These are phyloP conservation scores for Ctenopoma multispine DNA, from an alignment of 2,797 vertebrate species.

Conservation along the genomic window DNA sequence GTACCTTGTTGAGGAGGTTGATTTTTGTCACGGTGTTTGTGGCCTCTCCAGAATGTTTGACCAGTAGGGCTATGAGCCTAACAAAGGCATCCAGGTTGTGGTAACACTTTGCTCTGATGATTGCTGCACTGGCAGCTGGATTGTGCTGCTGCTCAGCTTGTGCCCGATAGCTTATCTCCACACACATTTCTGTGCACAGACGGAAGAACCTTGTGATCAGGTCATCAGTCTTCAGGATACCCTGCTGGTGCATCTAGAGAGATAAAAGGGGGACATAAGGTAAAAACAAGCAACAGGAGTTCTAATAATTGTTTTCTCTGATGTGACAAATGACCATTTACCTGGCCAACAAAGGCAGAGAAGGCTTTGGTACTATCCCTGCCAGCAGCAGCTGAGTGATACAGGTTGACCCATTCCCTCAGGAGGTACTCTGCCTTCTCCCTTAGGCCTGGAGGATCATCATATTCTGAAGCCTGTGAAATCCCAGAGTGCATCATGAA, in stretches of 20 bases:
- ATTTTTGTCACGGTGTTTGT: conserved; percentile 99
- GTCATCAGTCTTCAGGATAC: conserved; percentile 98
- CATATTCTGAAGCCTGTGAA: conserved; percentile 98
- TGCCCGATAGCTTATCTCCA: conserved; percentile 98
- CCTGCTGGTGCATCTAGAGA: conserved; percentile 97
- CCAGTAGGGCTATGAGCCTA: conserved; percentile 94
- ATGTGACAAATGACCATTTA: conserved; percentile 59
- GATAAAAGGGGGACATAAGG: background rate
- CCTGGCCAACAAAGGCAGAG: conserved; percentile 99
- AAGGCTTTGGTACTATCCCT: conserved; percentile 99
- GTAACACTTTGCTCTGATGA: conserved; percentile 98
- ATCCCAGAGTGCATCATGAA: conserved; percentile 99
- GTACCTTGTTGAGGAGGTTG: conserved; percentile 98
- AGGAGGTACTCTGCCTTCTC: conserved; percentile 99
- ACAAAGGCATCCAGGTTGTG: conserved; percentile 99
- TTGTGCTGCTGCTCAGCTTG: conserved; percentile 99
- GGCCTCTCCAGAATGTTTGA: conserved; percentile 98
- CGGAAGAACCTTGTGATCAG: conserved; percentile 99
- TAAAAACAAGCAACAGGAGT: background rate
- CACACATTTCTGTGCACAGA: conserved; percentile 99
- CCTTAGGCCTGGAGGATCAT: conserved; percentile 96
- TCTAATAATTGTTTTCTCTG: fast-evolving
- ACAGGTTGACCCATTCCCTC: conserved; percentile 99
- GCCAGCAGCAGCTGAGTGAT: conserved; percentile 98
- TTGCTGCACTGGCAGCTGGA: conserved; percentile 96